Evolutionary conservation across 2,888 invertebrate genomes (phyloP).

Genomic region (Erebia epiphron): DNA sequence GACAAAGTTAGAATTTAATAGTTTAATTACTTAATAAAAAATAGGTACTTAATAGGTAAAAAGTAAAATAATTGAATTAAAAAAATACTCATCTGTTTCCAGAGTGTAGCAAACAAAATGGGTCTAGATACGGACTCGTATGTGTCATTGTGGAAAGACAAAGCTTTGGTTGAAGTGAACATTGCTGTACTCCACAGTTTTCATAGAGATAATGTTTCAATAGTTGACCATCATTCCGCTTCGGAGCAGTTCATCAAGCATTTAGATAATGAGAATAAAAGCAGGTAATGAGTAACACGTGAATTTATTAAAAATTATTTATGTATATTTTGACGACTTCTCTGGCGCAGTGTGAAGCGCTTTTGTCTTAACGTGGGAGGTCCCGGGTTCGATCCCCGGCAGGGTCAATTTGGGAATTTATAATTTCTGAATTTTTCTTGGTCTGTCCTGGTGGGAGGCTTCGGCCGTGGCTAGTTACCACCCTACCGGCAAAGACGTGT

Average conservation of each 20-base stretch:
- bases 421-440: too few relatives aligned
- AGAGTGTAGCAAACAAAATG: constrained; percentile 89
- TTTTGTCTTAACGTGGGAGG: too few relatives aligned
- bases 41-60: neutral
- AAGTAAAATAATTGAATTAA: too few relatives aligned
- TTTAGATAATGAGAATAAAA: constrained; percentile 92
- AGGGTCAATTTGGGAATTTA: too few relatives aligned
- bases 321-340: too few relatives aligned
- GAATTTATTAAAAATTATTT: too few relatives aligned
- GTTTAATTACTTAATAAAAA: too few relatives aligned
- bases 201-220: constrained; percentile 92
- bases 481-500: too few relatives aligned
- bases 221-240: constrained; percentile 97
- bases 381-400: too few relatives aligned
- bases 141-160: constrained; percentile 96
- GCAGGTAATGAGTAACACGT: constrained; percentile 73
- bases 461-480: neutral
- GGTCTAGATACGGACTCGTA: constrained; percentile 93
- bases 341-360: too few relatives aligned
- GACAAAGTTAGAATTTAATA: neutral
- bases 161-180: constrained; percentile 95
- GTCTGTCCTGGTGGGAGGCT: neutral
- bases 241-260: constrained; percentile 98
- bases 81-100: constrained; percentile 34
- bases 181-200: constrained; percentile 95